phyloP scores from a whole-genome alignment of 2,888 invertebrate genomes.

The Lutraria lutraria region DNA sequence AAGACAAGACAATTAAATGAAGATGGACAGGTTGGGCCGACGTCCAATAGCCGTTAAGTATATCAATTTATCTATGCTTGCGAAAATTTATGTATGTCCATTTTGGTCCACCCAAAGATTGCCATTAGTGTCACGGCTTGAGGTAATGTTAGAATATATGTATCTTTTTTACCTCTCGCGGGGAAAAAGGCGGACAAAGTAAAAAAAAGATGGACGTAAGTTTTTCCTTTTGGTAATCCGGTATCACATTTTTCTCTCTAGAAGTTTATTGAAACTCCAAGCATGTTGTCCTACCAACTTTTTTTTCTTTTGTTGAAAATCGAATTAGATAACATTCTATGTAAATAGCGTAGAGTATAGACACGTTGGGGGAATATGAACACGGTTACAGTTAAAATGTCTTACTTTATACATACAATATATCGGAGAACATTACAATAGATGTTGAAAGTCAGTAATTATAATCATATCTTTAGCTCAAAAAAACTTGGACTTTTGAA shows the following conservation, averaged over 20 bases:
- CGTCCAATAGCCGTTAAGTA: constrained; percentile 45
- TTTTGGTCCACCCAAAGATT: constrained; percentile 34
- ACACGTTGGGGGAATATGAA: too few species aligned
- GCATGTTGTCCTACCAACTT: too few species aligned
- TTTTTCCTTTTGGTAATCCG: background rate
- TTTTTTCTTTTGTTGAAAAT: background rate
- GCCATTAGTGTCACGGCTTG: background rate
- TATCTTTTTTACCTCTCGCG: background rate
- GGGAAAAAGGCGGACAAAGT: background rate
- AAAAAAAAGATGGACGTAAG: background rate
- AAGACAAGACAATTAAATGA: constrained; percentile 39
- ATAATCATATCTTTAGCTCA: too few species aligned
- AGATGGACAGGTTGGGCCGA: constrained; percentile 41
- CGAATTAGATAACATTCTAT: too few species aligned
- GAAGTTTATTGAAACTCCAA: too few species aligned
- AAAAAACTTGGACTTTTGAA: too few species aligned
- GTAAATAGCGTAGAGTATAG: too few species aligned
- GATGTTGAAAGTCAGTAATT: too few species aligned
- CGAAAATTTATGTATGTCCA: constrained; percentile 32
- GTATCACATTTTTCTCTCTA: background rate
- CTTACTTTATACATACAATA: too few species aligned
- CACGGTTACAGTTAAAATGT: too few species aligned
- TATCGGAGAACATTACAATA: too few species aligned
- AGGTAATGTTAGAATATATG: constrained; percentile 19
- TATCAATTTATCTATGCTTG: constrained; percentile 36